Percentiles rank a stretch among this genome's conserved stretches.
These are phyloP conservation scores for Argyrosomus japonicus DNA, from an alignment of 2,113 vertebrate species.

Conservation along the genomic window DNA sequence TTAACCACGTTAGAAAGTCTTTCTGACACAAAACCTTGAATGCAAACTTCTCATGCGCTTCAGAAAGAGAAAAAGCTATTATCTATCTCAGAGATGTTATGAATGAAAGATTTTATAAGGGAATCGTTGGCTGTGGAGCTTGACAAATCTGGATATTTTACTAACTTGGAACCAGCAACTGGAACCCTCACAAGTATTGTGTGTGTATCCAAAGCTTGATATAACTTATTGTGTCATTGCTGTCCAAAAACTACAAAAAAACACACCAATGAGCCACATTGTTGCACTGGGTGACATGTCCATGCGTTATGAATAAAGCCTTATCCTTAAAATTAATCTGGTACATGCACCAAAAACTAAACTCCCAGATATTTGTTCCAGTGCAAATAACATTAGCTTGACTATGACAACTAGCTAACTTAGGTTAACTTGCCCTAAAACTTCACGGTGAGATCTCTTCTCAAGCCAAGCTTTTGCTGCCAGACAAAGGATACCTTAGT, in stretches of 20 bases:
- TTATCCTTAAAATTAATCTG: background rate
- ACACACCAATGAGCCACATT: background rate
- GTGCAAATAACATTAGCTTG: background rate
- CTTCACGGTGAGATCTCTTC: background rate
- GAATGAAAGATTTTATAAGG: background rate
- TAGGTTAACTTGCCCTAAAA: background rate
- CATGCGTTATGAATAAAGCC: background rate
- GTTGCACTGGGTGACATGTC: background rate
- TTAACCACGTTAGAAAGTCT: too few relatives aligned
- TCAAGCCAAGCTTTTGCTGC: background rate
- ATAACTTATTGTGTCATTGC: background rate
- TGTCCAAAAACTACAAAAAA: background rate
- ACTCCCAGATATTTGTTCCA: background rate
- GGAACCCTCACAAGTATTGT: background rate
- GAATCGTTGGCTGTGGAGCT: background rate
- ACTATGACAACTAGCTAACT: background rate
- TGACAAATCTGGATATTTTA: background rate
- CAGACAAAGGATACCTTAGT: background rate
- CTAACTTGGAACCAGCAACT: background rate
- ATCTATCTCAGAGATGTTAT: background rate
- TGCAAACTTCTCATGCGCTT: background rate
- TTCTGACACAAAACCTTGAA: too few relatives aligned
- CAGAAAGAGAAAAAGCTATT: background rate
- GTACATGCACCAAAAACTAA: background rate
- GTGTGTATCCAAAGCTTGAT: background rate